A percentile compares a stretch with the other conserved stretches of the same genome.
Evolutionary conservation across 1,140 invertebrate species (phyloP).

Genomic region (Doryteuthis pealeii): DNA sequence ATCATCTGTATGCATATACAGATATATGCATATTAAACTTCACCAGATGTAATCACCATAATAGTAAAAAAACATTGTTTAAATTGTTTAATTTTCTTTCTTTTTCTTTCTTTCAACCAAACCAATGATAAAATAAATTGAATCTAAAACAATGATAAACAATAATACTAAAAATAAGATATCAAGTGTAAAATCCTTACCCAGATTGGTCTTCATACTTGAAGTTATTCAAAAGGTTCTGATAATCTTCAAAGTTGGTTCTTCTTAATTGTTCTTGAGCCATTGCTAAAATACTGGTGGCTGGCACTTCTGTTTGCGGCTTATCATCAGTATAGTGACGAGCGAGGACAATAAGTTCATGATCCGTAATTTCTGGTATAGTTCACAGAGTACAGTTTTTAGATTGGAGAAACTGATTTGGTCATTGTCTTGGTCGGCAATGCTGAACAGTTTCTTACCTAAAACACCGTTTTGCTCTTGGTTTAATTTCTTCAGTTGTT

Average conservation of each 20-base stretch:
- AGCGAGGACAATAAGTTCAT: constrained; percentile 56
- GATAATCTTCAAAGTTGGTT: constrained; percentile 56
- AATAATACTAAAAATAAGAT: too few species aligned
- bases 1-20: too few species aligned
- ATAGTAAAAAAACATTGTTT: too few species aligned
- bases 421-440: constrained; percentile 42
- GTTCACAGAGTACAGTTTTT: constrained; percentile 32
- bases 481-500: constrained; percentile 31
- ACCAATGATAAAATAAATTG: too few species aligned
- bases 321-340: constrained; percentile 45
- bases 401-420: constrained; percentile 41
- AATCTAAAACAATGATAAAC: too few species aligned
- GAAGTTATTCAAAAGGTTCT: constrained; percentile 43
- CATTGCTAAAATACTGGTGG: constrained; percentile 24
- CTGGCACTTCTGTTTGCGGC: constrained; percentile 3
- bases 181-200: too few species aligned
- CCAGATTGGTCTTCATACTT: constrained; percentile 25
- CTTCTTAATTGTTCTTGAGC: constrained; percentile 56
- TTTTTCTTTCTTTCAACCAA: too few species aligned
- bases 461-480: constrained; percentile 49
- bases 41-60: too few species aligned
- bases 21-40: too few species aligned
- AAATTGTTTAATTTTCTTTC: too few species aligned
- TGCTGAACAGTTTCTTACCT: constrained; percentile 47
- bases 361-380: constrained; percentile 46